A percentile compares a stretch with the other conserved stretches of the same genome.
These are phyloP conservation scores for Pseudorhombus dupliciocellatus DNA, from an alignment of 2,113 vertebrate species.

Conservation along the genomic window DNA sequence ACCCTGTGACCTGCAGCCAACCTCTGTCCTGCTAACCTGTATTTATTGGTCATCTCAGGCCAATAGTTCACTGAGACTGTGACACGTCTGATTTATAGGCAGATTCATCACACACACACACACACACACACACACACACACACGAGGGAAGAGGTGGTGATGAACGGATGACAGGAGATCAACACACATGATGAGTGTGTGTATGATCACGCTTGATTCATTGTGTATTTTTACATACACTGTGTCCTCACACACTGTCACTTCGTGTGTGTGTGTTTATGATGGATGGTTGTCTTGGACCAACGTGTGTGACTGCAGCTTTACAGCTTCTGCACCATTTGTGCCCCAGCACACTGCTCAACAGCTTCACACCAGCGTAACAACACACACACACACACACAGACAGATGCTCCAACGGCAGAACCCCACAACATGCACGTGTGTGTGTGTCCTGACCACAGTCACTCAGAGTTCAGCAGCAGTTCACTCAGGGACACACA, in stretches of 20 bases:
- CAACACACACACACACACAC: constrained; percentile 8
- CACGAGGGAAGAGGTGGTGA: constrained; percentile 25
- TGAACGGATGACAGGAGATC: constrained; percentile 15
- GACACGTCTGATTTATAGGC: constrained; percentile 69
- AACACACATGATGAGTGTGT: background rate
- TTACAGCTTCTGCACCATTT: constrained; percentile 37
- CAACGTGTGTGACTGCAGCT: constrained; percentile 17
- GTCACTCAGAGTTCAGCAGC: constrained; percentile 47
- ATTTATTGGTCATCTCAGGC: constrained; percentile 71
- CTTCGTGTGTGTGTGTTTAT: background rate
- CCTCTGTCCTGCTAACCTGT: constrained; percentile 74
- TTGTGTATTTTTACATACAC: too few relatives aligned
- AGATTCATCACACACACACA: constrained; percentile 66
- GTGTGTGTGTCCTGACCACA: constrained; percentile 37
- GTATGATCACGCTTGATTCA: too few relatives aligned
- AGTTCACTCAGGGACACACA: constrained; percentile 35
- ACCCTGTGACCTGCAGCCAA: constrained; percentile 63
- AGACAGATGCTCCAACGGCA: constrained; percentile 34
- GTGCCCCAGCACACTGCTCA: constrained; percentile 33
- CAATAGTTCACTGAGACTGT: constrained; percentile 64
- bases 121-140: too few relatives aligned
- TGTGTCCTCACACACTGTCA: too few relatives aligned
- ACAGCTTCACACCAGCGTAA: constrained; percentile 38
- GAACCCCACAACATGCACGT: constrained; percentile 28
- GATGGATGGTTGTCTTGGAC: background rate